A percentile compares a stretch with the other conserved stretches of the same genome.
Evolutionary conservation across 2,888 invertebrate genomes (phyloP).

Genomic region (Drosophila subsilvestris): DNA sequence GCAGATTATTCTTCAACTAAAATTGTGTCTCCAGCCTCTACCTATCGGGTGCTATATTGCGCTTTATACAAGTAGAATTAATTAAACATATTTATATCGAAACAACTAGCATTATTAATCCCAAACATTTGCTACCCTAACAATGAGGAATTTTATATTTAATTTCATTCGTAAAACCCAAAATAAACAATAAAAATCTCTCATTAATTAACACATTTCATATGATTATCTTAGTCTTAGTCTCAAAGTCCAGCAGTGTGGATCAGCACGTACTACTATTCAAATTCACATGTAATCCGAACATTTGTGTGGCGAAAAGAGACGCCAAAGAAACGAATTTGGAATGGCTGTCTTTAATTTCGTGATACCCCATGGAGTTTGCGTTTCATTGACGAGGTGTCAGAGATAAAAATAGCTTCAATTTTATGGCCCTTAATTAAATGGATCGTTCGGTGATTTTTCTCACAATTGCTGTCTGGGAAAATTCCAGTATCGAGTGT

Average conservation of each 20-base stretch:
- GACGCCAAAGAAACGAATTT: constrained; percentile 35
- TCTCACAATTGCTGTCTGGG: constrained; percentile 49
- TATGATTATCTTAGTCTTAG: neutral
- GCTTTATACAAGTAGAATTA: no score
- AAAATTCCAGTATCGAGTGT: constrained; percentile 49
- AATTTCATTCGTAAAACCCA: neutral
- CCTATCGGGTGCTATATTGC: no score
- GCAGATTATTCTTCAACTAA: neutral
- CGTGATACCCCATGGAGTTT: constrained; percentile 29
- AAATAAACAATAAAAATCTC: constrained; percentile 1
- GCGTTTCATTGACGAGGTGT: constrained; percentile 20
- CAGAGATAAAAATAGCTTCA: constrained; percentile 55
- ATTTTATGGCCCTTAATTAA: constrained; percentile 31
- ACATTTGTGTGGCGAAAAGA: neutral
- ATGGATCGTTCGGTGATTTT: constrained; percentile 53
- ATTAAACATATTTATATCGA: neutral
- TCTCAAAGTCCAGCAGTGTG: neutral
- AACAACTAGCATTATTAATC: no score
- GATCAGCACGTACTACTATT: constrained; percentile 4
- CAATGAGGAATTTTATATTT: constrained; percentile 4
- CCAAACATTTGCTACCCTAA: no score
- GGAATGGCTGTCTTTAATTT: constrained; percentile 19
- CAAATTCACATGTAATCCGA: constrained; percentile 30
- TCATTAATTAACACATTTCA: neutral
- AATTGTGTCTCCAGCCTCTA: no score